A percentile compares a stretch with the other conserved stretches of the same genome.
phyloP scores from a whole-genome alignment of 2,797 vertebrate species.

The Malacoctenus gilli region DNA sequence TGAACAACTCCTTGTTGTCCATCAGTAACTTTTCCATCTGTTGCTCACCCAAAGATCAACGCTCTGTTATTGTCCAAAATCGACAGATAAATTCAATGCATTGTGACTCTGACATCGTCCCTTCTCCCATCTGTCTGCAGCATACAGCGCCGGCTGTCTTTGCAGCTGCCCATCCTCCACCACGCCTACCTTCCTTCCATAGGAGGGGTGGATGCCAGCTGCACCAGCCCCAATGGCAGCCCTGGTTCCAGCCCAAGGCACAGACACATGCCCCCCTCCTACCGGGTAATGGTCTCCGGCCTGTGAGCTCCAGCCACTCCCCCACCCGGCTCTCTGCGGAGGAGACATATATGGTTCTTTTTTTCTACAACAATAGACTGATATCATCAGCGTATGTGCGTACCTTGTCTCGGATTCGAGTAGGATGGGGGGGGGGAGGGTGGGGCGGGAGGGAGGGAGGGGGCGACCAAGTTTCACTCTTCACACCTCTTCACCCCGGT shows the following conservation, averaged over 20 bases:
- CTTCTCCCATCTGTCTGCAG: slow-evolving; percentile 72
- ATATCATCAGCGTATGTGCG: slow-evolving; percentile 80
- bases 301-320: slow-evolving; percentile 85
- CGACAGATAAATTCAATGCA: not conserved
- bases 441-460: slow-evolving; percentile 61
- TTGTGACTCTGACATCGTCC: slow-evolving; percentile 3
- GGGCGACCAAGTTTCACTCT: slow-evolving; percentile 57
- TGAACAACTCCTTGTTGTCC: too few species aligned
- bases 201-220: slow-evolving; percentile 98
- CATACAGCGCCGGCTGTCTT: slow-evolving; percentile 97
- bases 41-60: too few species aligned
- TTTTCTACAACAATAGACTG: slow-evolving; percentile 80
- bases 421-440: slow-evolving; percentile 56
- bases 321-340: slow-evolving; percentile 66
- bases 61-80: too few species aligned
- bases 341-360: slow-evolving; percentile 71
- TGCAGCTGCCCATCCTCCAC: slow-evolving; percentile 98
- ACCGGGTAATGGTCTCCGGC: slow-evolving; percentile 99
- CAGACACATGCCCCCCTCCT: slow-evolving; percentile 98
- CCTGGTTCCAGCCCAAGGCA: slow-evolving; percentile 96
- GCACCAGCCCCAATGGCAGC: slow-evolving; percentile 94
- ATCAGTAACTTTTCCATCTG: too few species aligned
- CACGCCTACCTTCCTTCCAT: slow-evolving; percentile 99
- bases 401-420: slow-evolving; percentile 83
- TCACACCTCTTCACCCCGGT: slow-evolving; percentile 56